These are phyloP conservation scores for Pseudorhombus dupliciocellatus DNA, from an alignment of 2,113 vertebrate species.

Conservation along the genomic window DNA sequence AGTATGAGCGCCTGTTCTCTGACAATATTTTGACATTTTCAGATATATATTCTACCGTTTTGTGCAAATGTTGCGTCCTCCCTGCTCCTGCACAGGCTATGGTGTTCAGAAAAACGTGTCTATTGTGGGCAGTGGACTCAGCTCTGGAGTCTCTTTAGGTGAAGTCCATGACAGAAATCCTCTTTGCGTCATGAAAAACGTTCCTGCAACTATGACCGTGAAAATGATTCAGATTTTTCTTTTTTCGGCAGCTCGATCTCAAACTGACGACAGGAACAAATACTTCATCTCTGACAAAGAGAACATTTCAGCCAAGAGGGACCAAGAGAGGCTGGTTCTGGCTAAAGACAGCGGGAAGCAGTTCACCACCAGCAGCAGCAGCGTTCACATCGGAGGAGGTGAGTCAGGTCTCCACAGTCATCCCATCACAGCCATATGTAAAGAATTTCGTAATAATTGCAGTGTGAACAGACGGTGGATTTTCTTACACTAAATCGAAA, in stretches of 20 bases:
- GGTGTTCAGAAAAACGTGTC: slow-evolving; percentile 76
- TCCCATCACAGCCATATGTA: too few species aligned
- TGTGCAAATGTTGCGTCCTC: too few species aligned
- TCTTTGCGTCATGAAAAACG: background rate
- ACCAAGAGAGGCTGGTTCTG: slow-evolving; percentile 89
- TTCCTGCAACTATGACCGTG: background rate
- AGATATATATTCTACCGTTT: background rate
- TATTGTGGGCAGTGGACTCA: slow-evolving; percentile 32
- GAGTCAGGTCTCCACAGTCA: slow-evolving; percentile 18
- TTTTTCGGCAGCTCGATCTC: slow-evolving; percentile 72
- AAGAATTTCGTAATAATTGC: background rate
- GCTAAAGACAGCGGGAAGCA: slow-evolving; percentile 95
- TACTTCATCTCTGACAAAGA: slow-evolving; percentile 91
- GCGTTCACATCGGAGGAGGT: slow-evolving; percentile 73
- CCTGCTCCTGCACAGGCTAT: slow-evolving; percentile 56
- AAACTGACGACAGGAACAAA: slow-evolving; percentile 88
- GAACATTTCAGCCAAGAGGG: slow-evolving; percentile 85
- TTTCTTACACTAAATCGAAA: too few species aligned
- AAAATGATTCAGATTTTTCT: background rate
- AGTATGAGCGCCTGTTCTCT: slow-evolving; percentile 40
- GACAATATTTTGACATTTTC: background rate
- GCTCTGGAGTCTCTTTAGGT: slow-evolving; percentile 64
- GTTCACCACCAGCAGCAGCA: slow-evolving; percentile 84
- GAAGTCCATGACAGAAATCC: background rate
- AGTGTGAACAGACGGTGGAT: background rate